Percentiles rank a stretch among this genome's conserved stretches.
These are phyloP conservation scores for Muschampia plurimacula DNA, from an alignment of 2,888 invertebrate species.

Conservation along the genomic window DNA sequence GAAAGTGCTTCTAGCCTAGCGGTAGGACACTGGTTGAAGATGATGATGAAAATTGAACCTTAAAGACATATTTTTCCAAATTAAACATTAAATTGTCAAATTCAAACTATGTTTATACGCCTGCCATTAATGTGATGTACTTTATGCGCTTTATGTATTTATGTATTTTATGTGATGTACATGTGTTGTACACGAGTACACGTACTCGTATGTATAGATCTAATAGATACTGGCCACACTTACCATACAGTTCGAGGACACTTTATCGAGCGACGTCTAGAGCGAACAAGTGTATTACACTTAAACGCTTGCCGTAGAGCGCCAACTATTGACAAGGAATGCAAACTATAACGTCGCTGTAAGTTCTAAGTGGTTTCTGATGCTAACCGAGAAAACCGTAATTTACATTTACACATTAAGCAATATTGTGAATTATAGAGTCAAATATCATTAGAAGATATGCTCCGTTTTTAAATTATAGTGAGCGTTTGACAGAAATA, in stretches of 20 bases:
- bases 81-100: no score
- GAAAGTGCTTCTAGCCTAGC: no score
- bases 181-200: background rate
- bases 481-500: no score
- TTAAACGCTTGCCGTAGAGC: background rate
- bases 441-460: no score
- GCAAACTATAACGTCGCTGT: background rate
- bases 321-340: background rate
- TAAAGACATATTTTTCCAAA: no score
- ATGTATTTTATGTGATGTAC: no score
- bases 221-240: conserved; percentile 1
- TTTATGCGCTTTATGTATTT: no score
- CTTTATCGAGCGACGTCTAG: background rate
- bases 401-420: background rate
- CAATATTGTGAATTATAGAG: background rate
- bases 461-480: no score
- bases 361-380: background rate
- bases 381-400: background rate
- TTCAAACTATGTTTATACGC: no score
- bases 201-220: background rate
- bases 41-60: no score
- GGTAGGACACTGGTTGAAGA: no score
- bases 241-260: conserved; percentile 11
- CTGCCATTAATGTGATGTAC: no score
- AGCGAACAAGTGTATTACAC: conserved; percentile 7